phyloP scores from a whole-genome alignment of 2,888 invertebrate species.

The Drosophila quinaria region DNA sequence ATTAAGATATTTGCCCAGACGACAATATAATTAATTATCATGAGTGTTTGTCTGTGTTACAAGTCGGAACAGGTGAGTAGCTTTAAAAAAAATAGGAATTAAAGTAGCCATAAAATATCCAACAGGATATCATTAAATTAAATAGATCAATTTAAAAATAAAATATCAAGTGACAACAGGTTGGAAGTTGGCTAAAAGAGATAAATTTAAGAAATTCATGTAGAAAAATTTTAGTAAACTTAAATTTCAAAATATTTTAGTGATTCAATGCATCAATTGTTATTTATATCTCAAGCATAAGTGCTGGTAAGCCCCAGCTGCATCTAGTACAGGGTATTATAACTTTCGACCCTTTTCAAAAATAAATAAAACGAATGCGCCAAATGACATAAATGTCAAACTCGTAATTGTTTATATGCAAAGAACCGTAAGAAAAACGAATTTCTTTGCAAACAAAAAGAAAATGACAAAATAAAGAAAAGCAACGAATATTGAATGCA shows the following conservation, averaged over 20 bases:
- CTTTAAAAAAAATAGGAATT: background rate
- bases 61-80: constrained; percentile 14
- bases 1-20: constrained; percentile 11
- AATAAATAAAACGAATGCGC: constrained; percentile 53
- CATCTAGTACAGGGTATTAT: constrained; percentile 7
- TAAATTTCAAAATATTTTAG: background rate
- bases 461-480: constrained; percentile 10
- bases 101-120: background rate
- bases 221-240: background rate
- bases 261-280: background rate
- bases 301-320: background rate
- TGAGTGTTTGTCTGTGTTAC: constrained; percentile 10
- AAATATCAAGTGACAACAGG: background rate
- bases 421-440: constrained; percentile 49
- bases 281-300: background rate
- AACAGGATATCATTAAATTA: constrained; percentile 8
- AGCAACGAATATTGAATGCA: constrained; percentile 24
- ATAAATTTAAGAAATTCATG: background rate
- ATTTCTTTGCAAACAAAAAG: constrained; percentile 40
- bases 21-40: constrained; percentile 13
- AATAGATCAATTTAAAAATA: background rate
- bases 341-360: constrained; percentile 74
- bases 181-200: background rate
- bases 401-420: constrained; percentile 74
- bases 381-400: constrained; percentile 78